Evolutionary conservation across 2,113 vertebrate genomes (phyloP), one percentile per base, ranked within the genome.

Genomic region (Triplophysa tibetana): DNA sequence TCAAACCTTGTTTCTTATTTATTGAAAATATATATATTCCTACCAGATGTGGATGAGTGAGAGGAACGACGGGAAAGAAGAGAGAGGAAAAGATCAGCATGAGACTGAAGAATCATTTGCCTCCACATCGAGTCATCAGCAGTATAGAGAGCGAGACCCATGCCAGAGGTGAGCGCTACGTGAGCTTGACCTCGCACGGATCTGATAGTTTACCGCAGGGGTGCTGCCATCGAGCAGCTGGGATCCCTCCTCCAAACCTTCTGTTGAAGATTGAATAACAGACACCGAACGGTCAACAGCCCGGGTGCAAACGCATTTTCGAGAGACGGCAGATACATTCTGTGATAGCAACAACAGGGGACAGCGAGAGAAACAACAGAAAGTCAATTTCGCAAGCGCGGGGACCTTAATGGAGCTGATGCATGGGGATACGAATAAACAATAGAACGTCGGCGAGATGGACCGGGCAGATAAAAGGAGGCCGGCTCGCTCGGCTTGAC

Each of bases 191-290:
- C 79, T 83, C 82, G 8, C 67, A 61, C 74, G 41, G 72, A 75
- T 79, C 70, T 83, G 85, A 83, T 75, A 73, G 79, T 70, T 81
- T 75, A 76, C 82, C 41, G 77, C 33, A 70, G 83, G 77, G 83
- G 56, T 38, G 21, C 54, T 41, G 45, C 70, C n/a, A 70, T 52
- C 23, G 21, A 60, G 75, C 81, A 43, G 70, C 43, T 19, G 78
- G 79, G 60, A 63, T 66, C 45, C 43, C 64, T 65, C 70, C 48
- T 61, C 29, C 23, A 41, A 65, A 81, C 76, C 24, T 38, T 52
- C 43, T 81, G 76, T 58, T 67, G 38, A 65, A 75, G 79, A 81
- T 60, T 65, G 79, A 75, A 79, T 75, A 79, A 75, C 75, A 56
- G 68, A 60, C 72, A 80, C 56, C 19, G 17, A 70, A 72, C 12